These are phyloP conservation scores for Hyppa rectilinea DNA, from an alignment of 2,888 invertebrate genomes.

Conservation along the genomic window DNA sequence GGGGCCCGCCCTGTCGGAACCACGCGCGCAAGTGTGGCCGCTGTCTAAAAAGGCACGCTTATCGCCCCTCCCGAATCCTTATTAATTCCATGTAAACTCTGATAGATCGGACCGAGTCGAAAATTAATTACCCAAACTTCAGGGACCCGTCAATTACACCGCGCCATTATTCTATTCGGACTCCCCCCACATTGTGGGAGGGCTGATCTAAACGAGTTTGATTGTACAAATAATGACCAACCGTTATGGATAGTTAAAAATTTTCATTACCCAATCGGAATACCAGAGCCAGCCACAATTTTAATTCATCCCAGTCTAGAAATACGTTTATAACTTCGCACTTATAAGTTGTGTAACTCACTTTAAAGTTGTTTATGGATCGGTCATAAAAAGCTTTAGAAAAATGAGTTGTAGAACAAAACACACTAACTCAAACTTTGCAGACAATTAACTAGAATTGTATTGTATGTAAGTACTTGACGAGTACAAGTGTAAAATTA, in stretches of 20 bases:
- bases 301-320: slow-evolving; percentile 24
- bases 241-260: slow-evolving; percentile 20
- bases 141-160: slow-evolving; percentile 79
- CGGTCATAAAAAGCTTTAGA: slow-evolving; percentile 44
- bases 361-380: slow-evolving; percentile 51
- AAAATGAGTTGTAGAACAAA: slow-evolving; percentile 62
- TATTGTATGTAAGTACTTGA: slow-evolving; percentile 47
- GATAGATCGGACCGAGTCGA: slow-evolving; percentile 74
- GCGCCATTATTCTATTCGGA: slow-evolving; percentile 76
- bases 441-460: slow-evolving; percentile 60
- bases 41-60: slow-evolving; percentile 59
- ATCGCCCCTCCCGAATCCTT: slow-evolving; percentile 59
- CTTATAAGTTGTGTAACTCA: slow-evolving; percentile 46
- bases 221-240: slow-evolving; percentile 52
- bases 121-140: slow-evolving; percentile 82
- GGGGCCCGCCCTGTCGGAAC: slow-evolving; percentile 31
- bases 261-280: slow-evolving; percentile 14
- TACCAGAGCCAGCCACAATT: slow-evolving; percentile 14
- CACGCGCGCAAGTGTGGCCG: slow-evolving; percentile 46
- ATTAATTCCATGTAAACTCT: slow-evolving; percentile 72
- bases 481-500: slow-evolving; percentile 54
- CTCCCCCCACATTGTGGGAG: slow-evolving; percentile 68
- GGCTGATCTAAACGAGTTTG: slow-evolving; percentile 58
- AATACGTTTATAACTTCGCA: slow-evolving; percentile 37
- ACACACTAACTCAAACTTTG: slow-evolving; percentile 61